Evolutionary conservation across 2,797 vertebrate species (phyloP).

Genomic region (Crenichthys baileyi): DNA sequence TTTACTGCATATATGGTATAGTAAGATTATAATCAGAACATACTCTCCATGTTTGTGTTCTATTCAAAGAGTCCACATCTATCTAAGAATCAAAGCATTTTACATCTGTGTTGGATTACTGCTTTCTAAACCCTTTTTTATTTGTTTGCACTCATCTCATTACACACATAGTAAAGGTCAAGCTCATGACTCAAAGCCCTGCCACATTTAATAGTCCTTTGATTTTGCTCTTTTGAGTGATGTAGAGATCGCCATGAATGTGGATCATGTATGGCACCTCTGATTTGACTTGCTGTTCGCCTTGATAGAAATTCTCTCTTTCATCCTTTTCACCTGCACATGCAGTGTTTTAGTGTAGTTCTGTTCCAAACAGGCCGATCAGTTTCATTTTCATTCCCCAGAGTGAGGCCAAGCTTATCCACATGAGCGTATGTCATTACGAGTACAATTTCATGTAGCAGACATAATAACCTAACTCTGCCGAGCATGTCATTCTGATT

Average conservation of each 20-base stretch:
- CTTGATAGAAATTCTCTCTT: background rate
- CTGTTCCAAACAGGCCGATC: conserved; percentile 18
- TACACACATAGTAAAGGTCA: conserved; percentile 59
- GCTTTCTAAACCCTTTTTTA: conserved; percentile 25
- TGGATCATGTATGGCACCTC: conserved; percentile 11
- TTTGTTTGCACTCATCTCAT: conserved; percentile 35
- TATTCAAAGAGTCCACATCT: conserved; percentile 10
- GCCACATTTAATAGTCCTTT: conserved; percentile 43
- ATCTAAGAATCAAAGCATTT: conserved; percentile 10
- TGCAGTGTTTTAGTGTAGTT: background rate
- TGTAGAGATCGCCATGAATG: background rate
- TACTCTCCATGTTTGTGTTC: conserved; percentile 6
- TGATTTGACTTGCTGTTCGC: background rate
- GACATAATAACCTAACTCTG: conserved; percentile 40
- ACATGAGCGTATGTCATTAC: conserved; percentile 27
- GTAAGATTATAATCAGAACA: background rate
- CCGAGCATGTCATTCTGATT: conserved; percentile 40
- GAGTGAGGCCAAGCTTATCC: conserved; percentile 6
- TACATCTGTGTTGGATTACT: conserved; percentile 28
- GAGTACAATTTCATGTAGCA: conserved; percentile 18
- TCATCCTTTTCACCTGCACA: background rate
- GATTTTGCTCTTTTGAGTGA: conserved; percentile 44
- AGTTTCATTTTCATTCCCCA: conserved; percentile 23
- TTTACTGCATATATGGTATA: background rate
- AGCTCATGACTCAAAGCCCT: conserved; percentile 44